These are phyloP conservation scores for Macroglossus sobrinus DNA, from an alignment of 2,113 vertebrate species.

Conservation along the genomic window DNA sequence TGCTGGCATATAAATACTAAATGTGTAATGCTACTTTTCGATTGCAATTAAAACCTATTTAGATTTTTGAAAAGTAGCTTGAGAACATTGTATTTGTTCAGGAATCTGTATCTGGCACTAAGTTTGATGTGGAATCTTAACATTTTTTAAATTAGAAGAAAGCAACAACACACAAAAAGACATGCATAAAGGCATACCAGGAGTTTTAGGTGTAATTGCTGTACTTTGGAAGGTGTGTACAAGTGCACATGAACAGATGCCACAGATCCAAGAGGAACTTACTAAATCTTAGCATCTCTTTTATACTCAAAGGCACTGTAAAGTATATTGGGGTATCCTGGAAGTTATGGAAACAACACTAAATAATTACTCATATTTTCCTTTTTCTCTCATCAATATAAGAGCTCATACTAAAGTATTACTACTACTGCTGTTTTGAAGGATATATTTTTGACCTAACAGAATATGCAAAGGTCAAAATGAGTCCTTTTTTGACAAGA, in stretches of 20 bases:
- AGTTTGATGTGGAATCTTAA: neutral
- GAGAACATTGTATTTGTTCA: neutral
- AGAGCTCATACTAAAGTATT: neutral
- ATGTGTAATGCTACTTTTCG: neutral
- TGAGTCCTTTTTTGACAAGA: neutral
- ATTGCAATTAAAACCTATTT: slow-evolving; percentile 17
- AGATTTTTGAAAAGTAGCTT: neutral
- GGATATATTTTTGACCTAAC: neutral
- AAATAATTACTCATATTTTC: neutral
- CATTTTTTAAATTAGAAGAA: slow-evolving; percentile 16
- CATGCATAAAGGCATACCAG: neutral
- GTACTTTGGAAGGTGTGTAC: neutral
- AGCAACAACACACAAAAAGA: neutral
- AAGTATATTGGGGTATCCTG: neutral
- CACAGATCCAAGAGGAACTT: neutral
- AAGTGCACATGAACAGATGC: neutral
- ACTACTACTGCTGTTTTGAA: neutral
- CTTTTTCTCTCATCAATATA: neutral
- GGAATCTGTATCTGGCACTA: neutral
- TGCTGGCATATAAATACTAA: slow-evolving; percentile 5
- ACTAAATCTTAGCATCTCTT: neutral
- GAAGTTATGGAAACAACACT: neutral
- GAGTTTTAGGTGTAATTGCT: neutral
- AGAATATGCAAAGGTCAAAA: slow-evolving; percentile 69
- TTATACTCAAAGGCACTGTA: neutral